Conservation (phyloP, 2,113 vertebrate genomes). For the Tor tambroides region DNA sequence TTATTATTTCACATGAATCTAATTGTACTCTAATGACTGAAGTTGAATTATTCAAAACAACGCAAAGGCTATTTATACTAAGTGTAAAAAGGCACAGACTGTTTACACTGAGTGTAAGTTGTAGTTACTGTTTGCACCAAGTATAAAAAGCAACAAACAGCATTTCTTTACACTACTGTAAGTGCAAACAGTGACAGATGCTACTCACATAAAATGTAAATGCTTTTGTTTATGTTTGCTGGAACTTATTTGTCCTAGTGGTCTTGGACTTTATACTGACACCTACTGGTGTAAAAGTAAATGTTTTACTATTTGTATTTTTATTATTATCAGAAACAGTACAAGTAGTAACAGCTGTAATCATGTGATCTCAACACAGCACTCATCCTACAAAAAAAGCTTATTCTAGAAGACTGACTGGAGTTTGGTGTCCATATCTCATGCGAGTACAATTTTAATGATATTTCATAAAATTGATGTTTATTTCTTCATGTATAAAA, state of each 20-base stretch:
- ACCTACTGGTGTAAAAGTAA: background rate
- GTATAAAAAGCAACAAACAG: background rate
- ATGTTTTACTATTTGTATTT: background rate
- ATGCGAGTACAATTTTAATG: no score
- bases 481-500: no score
- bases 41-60: background rate
- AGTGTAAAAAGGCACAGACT: background rate
- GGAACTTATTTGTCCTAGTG: background rate
- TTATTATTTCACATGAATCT: slow-evolving; percentile 13
- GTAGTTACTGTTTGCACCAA: background rate
- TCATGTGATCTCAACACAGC: no score
- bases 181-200: background rate
- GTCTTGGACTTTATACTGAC: background rate
- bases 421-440: no score
- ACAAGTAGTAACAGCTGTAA: no score
- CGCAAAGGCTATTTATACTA: background rate
- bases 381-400: no score
- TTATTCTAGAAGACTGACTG: no score
- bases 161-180: background rate
- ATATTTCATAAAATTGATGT: no score
- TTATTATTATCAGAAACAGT: background rate
- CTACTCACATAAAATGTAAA: background rate
- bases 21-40: background rate
- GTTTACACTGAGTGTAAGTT: background rate
- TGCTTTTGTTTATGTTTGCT: background rate